Base-by-base conservation (phyloP, 2,888 invertebrate species). In the Antitype chi region DNA sequence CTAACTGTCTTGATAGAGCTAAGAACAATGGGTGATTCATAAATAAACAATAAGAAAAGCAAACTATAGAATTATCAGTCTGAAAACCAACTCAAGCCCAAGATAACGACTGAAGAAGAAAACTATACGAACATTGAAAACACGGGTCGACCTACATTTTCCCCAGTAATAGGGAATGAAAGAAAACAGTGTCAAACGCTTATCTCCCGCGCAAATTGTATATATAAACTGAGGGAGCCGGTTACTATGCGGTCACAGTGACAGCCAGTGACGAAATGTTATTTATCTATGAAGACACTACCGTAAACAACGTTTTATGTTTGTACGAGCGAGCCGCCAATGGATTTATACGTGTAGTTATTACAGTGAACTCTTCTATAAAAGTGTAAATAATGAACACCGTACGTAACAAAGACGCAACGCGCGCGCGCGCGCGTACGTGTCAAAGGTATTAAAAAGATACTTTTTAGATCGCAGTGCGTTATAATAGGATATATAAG, bases 141-240 rank as follows among this genome's bases (percentile, higher is more conserved):
- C 71, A 75, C 71, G 63, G 60, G 53, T 70, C 78, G 86, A 74
- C 80, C 81, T 81, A 88, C 38, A 84, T 84, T 84, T 72, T 47
- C 47, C 38, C 62, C 20, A 53, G 59, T 70, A 57, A 80, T 70
- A 80, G 63, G 70, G 57, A 78, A 74, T 80, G 57, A 84, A 86
- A 80, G 73, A 79, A 76, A 74, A 76, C 73, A 69, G 69, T 80
- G 80, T 80, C 74, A 86, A 81, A 74, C 74, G 76, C 76, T 86
- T 88, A 83, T 86, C 79, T 86, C 60, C 53, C 52, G 75, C 66
- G 59, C 68, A 70, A 81, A 83, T 85, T 81, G 70, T 82, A 57
- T 74, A 78, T 72, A 76, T 78, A 78, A 75, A 78, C 70, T 38
- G 55, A 73, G 73, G 70, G 76, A 82, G 74, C 55, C 74, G 32